Evolutionary conservation across 2,113 vertebrate genomes (phyloP).

Genomic region (Anolis sagrei): DNA sequence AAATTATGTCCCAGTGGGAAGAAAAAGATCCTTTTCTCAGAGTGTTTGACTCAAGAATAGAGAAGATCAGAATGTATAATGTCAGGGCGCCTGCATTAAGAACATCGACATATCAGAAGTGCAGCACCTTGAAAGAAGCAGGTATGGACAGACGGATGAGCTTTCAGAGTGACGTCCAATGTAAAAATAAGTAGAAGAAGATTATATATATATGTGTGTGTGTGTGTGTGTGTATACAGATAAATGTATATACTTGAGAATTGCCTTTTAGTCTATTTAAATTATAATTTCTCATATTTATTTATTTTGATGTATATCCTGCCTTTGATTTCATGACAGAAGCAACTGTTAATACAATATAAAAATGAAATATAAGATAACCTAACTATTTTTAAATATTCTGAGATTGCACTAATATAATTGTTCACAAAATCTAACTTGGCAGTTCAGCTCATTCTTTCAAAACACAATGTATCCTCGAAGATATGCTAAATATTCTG

Average conservation of each 20-base stretch:
- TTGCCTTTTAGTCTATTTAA: neutral
- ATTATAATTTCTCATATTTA: neutral
- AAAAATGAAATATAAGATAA: neutral
- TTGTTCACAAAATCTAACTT: neutral
- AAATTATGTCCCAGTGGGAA: constrained; percentile 96
- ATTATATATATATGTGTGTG: too few relatives aligned
- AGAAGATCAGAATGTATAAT: constrained; percentile 88
- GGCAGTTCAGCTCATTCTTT: neutral
- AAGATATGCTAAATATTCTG: neutral
- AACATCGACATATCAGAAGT: constrained; percentile 89
- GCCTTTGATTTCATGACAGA: neutral
- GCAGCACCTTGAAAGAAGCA: constrained; percentile 89
- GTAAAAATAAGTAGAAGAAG: neutral
- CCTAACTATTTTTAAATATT: neutral
- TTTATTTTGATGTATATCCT: neutral
- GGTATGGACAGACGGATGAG: constrained; percentile 72
- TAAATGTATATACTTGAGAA: neutral
- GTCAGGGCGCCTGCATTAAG: constrained; percentile 81
- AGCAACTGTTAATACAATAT: neutral
- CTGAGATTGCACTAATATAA: neutral
- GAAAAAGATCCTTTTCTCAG: constrained; percentile 91
- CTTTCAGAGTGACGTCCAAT: constrained; percentile 24
- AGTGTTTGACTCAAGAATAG: constrained; percentile 92
- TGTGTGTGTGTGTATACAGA: too few relatives aligned
- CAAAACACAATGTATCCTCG: neutral